A percentile compares a stretch with the other conserved stretches of the same genome.
phyloP scores from a whole-genome alignment of 2,113 vertebrate species.

The Apus apus region DNA sequence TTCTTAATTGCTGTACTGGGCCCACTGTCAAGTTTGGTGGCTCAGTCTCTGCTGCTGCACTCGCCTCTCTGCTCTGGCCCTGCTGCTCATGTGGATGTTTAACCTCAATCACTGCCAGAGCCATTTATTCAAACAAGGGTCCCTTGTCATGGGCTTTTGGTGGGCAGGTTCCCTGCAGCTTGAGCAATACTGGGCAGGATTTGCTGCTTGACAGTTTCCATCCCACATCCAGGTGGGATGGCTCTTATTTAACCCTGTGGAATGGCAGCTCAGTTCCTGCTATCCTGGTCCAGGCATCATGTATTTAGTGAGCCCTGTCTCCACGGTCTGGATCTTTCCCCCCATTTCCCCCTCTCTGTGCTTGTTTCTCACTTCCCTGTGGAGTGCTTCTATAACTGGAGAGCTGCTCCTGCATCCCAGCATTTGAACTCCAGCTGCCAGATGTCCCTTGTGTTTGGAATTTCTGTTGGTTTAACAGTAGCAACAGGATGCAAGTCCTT shows the following conservation, averaged over 20 bases:
- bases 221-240: background rate
- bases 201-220: background rate
- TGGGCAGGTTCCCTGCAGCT: background rate
- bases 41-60: background rate
- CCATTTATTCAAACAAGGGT: background rate
- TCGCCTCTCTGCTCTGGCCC: background rate
- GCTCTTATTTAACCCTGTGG: background rate
- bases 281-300: background rate
- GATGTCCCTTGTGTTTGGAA: background rate
- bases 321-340: background rate
- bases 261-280: background rate
- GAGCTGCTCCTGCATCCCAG: background rate
- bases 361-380: background rate
- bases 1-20: background rate
- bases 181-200: accelerated
- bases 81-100: background rate
- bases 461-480: constrained; percentile 17
- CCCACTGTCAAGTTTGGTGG: background rate
- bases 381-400: background rate
- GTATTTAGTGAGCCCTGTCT: background rate
- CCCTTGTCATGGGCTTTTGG: background rate
- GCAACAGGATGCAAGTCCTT: constrained; percentile 42
- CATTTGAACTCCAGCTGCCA: background rate
- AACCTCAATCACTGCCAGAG: background rate
- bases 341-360: background rate